Conservation (phyloP, 1,140 invertebrate species). For the Himalopsyche phryganea region DNA sequence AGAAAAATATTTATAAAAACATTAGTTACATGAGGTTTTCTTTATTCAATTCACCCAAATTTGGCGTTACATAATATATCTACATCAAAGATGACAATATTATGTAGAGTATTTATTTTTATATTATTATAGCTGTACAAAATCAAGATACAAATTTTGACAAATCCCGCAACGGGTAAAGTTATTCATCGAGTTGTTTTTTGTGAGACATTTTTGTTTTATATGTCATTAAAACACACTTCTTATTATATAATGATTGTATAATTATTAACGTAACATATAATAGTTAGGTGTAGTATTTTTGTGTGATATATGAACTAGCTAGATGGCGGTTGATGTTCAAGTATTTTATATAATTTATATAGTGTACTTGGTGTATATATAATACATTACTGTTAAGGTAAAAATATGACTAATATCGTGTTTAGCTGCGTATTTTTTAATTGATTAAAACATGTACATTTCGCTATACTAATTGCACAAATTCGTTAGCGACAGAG, state of each 20-base stretch:
- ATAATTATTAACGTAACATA: constrained; percentile 5
- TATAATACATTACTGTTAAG: constrained; percentile 14
- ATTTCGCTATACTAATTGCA: background rate
- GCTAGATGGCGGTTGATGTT: constrained; percentile 1
- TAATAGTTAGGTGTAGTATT: constrained; percentile 4
- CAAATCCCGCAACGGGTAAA: no score
- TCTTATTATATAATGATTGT: constrained; percentile 7
- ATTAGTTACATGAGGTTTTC: no score
- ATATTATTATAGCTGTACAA: no score
- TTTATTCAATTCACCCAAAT: no score
- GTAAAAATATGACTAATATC: constrained; percentile 13
- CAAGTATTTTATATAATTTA: constrained; percentile 16
- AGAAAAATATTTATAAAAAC: no score
- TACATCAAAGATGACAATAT: no score
- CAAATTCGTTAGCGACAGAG: constrained; percentile 7
- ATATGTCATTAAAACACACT: background rate
- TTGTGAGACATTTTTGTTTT: background rate
- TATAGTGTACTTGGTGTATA: constrained; percentile 11
- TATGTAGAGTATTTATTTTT: no score
- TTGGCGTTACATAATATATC: no score
- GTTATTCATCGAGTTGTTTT: no score
- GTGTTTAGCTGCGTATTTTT: background rate
- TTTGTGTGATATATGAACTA: constrained; percentile 20
- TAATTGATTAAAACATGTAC: constrained; percentile 8
- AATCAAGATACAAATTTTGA: no score